Base-by-base conservation (phyloP, 2,888 invertebrate genomes). In the Pseudanteris insignis region DNA sequence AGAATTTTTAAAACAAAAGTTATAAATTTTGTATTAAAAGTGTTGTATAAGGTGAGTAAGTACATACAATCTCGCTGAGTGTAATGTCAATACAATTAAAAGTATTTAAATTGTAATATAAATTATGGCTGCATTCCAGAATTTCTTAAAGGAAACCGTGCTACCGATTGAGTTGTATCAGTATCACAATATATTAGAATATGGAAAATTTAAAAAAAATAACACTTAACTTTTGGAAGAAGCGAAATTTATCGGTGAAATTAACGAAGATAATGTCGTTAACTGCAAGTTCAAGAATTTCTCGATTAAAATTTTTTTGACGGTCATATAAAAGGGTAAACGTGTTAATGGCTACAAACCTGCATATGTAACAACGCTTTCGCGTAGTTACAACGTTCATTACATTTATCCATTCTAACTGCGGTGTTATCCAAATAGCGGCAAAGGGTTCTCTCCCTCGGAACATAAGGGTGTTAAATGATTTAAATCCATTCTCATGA, bases 391-490 rank as follows among this genome's bases (percentile, higher is more conserved):
- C 76, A 76, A 71, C 71, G 73, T 76, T 76, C 75, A 73, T 76
- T 76, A 76, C 76, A 76, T 76, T 74, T 74, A 75, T 76, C 74
- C 66, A 62, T 68, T 47, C 63, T 66, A 68, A 67, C 61, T 74
- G 73, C 47, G 73, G 71, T 71, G 68, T 70, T 71, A 67, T 68
- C 72, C 70, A 67, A 73, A 71, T 67, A 65, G 65, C 65, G 26
- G 61, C 44, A 48, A 47, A 63, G 63, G 65, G 65, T 63, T 58
- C 60, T 43, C 40, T 53, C 65, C 65, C 54, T 65, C 65, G 46
- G 58, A 65, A 74, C 75, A 71, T 72, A 74, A 76, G 78, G 73
- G 74, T 70, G 75, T 76, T 77, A 75, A 78, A 78, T 76, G 77
- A 76, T 78, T 77, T 77, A 77, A 78, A 78, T 77, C 77, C 71